Base-by-base conservation (phyloP, 2,797 vertebrate genomes). In the Chelon labrosus region DNA sequence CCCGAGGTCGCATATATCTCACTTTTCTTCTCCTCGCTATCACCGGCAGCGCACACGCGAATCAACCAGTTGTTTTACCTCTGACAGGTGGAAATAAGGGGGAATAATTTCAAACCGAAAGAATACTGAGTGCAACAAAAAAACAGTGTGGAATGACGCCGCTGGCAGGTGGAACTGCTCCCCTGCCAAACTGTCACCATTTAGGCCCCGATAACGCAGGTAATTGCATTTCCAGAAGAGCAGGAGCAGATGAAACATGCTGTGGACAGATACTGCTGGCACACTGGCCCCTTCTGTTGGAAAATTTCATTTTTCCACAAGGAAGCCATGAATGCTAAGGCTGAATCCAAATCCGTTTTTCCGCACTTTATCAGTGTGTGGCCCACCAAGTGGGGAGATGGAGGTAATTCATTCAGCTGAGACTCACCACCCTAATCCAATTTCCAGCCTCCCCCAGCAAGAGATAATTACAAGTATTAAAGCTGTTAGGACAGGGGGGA, bases 391-490 rank as follows among this genome's bases (percentile, higher is more conserved):
- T 96, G 96, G 95, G 95, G 95, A 95, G 95, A 96, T 95, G 94
- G 95, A 95, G 95, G 93, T 95, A 95, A 95, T 93, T 94, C 96
- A 95, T 93, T 96, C 95, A 96, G 91, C 96, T 96, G 96, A 95
- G 94, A 95, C 96, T 94, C 95, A 95, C 93, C 95, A 95, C 93
- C 94, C 94, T 97, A 96, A 97, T 97, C 95, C 96, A 97, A 97
- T 97, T 96, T 96, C 95, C 94, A 95, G 95, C 95, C 96, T 96
- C 96, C 95, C 95, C 94, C 93, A 93, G 95, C 93, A 93, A 96
- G 95, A 96, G 95, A 96, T 96, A 96, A 96, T 97, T 96, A 96
- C 95, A 96, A 96, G 94, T 94, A 95, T 95, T 95, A 96, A 96
- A 96, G 95, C 95, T 94, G 93, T 94, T 93, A 93, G 89, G 83